These are phyloP conservation scores for Adelphocoris suturalis DNA, from an alignment of 2,888 invertebrate species.

Conservation along the genomic window DNA sequence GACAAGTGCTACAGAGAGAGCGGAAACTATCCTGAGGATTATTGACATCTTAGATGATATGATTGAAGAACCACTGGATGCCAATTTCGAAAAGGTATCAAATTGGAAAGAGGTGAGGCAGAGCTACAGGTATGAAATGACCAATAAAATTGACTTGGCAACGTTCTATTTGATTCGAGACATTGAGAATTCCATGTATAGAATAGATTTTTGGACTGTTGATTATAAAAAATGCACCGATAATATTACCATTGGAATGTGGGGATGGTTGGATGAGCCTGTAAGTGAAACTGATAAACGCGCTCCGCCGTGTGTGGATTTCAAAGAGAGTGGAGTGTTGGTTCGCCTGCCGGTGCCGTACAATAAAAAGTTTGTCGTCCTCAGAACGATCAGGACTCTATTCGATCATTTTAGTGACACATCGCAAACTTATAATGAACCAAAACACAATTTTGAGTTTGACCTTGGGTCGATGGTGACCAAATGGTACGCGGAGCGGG, in stretches of 20 bases:
- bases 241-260: slow-evolving; percentile 72
- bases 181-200: slow-evolving; percentile 62
- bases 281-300: slow-evolving; percentile 77
- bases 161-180: slow-evolving; percentile 80
- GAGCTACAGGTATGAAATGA: slow-evolving; percentile 77
- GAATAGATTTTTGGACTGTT: slow-evolving; percentile 72
- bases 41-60: slow-evolving; percentile 75
- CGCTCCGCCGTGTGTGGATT: slow-evolving; percentile 81
- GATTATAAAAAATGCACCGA: slow-evolving; percentile 71
- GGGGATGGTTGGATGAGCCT: slow-evolving; percentile 73
- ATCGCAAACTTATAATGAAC: slow-evolving; percentile 78
- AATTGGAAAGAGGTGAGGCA: slow-evolving; percentile 76
- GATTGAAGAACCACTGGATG: slow-evolving; percentile 75
- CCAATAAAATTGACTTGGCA: slow-evolving; percentile 79
- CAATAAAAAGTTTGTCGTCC: slow-evolving; percentile 81
- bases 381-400: slow-evolving; percentile 81
- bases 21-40: slow-evolving; percentile 70
- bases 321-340: slow-evolving; percentile 81
- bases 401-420: slow-evolving; percentile 83
- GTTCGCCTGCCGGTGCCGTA: slow-evolving; percentile 82
- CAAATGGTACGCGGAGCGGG: slow-evolving; percentile 71
- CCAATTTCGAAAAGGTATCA: slow-evolving; percentile 73
- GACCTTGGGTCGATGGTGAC: slow-evolving; percentile 61
- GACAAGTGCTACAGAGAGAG: slow-evolving; percentile 70
- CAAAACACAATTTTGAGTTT: slow-evolving; percentile 78